Base-by-base conservation (phyloP, 2,113 vertebrate genomes). In the Aythya baeri region DNA sequence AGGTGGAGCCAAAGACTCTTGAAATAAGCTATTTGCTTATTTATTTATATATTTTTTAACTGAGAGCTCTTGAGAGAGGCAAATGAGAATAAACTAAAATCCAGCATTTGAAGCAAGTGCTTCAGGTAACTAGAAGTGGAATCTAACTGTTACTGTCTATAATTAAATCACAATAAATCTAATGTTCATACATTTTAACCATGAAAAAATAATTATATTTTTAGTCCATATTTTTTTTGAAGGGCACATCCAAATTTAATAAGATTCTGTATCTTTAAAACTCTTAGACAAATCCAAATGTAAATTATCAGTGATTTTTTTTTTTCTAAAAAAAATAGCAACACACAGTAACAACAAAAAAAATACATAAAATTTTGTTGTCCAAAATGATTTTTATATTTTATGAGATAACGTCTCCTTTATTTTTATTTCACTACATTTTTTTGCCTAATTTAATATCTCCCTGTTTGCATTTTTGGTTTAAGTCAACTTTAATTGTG, bases 1-100 rank as follows among this genome's bases (percentile, higher is more conserved):
- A 97, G 98, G 96, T 97, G 98, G 98, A 96, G 93, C 83, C 97
- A 98, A 96, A 97, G 90, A 14, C 83, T 81, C 65, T 97, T 74
- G 17, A 73, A 91, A 96, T 18, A 70, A 67, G 36, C 15, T 34
- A 27, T 15, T 29, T 13, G 22, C 13, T 9, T 70, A 32, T 18
- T 31, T 8, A 7, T 32, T 12, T 11, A 29, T n/a, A 29, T 21
- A 8, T 25, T 67, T 71, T 38, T 38, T 9, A 34, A 54, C 12
- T 9, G 20, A 65, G 20, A 72, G 32, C 0, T 41, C 20, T 55
- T 41, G 55, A 78, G 77, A 87, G 46, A 73, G 11, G 14, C 23
- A 83, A 14, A 7, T 25, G 29, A 87, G 11, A 80, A 86, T 72
- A 94, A 93, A 32, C 63, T 62, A 74, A 95, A 95, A 93, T 27